Evolutionary conservation across 2,797 vertebrate genomes (phyloP).

Genomic region (Caiman crocodilus): DNA sequence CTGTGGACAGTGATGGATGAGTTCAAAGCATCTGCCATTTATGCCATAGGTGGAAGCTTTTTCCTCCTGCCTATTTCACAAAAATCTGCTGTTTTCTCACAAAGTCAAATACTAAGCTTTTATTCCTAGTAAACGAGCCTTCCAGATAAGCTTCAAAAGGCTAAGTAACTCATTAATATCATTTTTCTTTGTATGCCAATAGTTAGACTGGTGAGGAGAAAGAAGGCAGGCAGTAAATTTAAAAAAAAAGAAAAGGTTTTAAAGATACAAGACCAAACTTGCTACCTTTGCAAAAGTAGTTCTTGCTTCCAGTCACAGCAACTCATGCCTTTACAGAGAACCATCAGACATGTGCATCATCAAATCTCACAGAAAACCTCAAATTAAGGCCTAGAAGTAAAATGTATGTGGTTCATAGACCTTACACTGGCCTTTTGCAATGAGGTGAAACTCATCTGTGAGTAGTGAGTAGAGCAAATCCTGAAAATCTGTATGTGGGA

Average conservation of each 20-base stretch:
- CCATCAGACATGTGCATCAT: neutral
- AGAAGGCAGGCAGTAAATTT: neutral
- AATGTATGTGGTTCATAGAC: neutral
- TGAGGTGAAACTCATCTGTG: neutral
- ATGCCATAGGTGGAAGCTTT: conserved; percentile 25
- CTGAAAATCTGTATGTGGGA: neutral
- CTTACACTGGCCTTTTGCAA: neutral
- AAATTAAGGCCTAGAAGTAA: neutral
- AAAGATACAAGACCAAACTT: neutral
- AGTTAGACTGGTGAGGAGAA: conserved; percentile 15
- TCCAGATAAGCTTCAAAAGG: conserved; percentile 83
- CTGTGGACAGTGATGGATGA: conserved; percentile 45
- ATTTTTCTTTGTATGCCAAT: conserved; percentile 61
- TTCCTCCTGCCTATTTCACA: conserved; percentile 63
- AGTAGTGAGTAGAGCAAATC: neutral
- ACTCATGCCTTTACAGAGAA: neutral
- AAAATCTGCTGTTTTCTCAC: conserved; percentile 85
- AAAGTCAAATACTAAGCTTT: conserved; percentile 57
- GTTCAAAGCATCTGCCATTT: conserved; percentile 76
- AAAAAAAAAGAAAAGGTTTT: neutral
- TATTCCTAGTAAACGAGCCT: conserved; percentile 72
- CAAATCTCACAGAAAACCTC: neutral
- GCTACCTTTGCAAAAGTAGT: neutral
- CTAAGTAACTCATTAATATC: conserved; percentile 77
- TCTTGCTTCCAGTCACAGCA: neutral